phyloP scores from a whole-genome alignment of 2,113 vertebrate species.

The Scomber scombrus region DNA sequence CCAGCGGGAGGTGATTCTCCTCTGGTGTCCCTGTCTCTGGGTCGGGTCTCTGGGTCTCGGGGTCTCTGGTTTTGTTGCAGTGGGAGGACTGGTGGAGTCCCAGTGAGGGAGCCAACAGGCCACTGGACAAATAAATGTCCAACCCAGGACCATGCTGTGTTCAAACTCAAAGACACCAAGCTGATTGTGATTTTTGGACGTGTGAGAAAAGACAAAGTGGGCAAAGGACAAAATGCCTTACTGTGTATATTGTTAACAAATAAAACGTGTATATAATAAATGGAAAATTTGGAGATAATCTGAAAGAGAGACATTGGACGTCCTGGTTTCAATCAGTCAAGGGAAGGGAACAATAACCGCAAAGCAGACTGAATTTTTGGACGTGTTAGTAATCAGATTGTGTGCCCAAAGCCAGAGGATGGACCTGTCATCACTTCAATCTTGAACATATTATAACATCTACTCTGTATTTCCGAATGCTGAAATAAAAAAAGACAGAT shows the following conservation, averaged over 20 bases:
- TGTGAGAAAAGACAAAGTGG: not conserved
- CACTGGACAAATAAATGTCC: too few relatives aligned
- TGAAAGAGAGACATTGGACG: conserved; percentile 1
- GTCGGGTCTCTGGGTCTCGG: too few relatives aligned
- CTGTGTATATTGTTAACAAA: not conserved
- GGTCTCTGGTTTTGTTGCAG: too few relatives aligned
- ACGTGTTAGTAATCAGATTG: not conserved
- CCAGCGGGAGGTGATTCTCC: too few relatives aligned
- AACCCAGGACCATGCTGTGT: too few relatives aligned
- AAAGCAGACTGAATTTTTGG: not conserved
- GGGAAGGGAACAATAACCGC: not conserved
- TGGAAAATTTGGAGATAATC: not conserved
- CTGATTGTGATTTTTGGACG: not conserved
- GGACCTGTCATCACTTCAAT: conserved; percentile 11
- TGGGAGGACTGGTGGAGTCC: too few relatives aligned
- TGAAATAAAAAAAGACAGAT: not conserved
- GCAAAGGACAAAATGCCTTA: not conserved
- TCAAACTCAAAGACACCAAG: not conserved
- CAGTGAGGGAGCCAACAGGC: too few relatives aligned
- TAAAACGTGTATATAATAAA: conserved; percentile 3
- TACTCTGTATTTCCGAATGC: not conserved
- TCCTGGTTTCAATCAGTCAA: not conserved
- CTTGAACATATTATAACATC: not conserved
- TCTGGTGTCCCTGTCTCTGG: too few relatives aligned
- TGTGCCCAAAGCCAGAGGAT: not conserved